Percentiles rank a stretch among this genome's conserved stretches.
Evolutionary conservation across 1,140 invertebrate species (phyloP).

Genomic region (Sarcophaga peregrina): DNA sequence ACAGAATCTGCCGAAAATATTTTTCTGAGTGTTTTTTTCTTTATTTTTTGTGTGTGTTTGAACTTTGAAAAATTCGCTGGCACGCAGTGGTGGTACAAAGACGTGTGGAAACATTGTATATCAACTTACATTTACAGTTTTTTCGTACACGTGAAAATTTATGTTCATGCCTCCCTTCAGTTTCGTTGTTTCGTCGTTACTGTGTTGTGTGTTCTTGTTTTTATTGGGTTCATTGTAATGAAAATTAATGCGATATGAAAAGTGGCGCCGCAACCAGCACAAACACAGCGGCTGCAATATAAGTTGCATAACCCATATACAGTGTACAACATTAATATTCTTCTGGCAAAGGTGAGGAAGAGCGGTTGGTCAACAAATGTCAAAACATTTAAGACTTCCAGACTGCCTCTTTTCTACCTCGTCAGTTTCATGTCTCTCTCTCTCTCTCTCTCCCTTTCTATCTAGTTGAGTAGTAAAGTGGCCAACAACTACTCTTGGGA

Average conservation of each 20-base stretch:
- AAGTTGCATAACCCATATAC: neutral
- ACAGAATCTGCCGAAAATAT: too few relatives aligned
- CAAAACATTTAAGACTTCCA: neutral
- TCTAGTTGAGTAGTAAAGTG: neutral
- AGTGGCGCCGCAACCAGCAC: neutral
- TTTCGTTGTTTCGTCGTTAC: too few relatives aligned
- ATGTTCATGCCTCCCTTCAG: too few relatives aligned
- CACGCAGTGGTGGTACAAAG: too few relatives aligned
- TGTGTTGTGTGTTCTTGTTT: neutral
- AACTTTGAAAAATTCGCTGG: too few relatives aligned
- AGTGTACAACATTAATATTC: neutral
- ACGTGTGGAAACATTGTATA: too few relatives aligned
- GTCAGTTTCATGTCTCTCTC: too few relatives aligned
- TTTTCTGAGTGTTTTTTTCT: too few relatives aligned
- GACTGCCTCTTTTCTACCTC: neutral
- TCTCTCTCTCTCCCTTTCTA: too few relatives aligned
- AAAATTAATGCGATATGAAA: conserved; percentile 25
- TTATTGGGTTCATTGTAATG: conserved; percentile 11
- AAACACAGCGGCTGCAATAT: neutral
- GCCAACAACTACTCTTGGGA: neutral
- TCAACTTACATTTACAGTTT: too few relatives aligned
- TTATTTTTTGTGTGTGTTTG: too few relatives aligned
- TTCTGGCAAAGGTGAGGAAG: neutral
- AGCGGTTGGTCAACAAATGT: neutral
- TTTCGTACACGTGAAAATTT: too few relatives aligned